Percentiles rank a stretch among this genome's conserved stretches.
Evolutionary conservation across 2,113 vertebrate genomes (phyloP).

Genomic region (Apteryx mantelli): DNA sequence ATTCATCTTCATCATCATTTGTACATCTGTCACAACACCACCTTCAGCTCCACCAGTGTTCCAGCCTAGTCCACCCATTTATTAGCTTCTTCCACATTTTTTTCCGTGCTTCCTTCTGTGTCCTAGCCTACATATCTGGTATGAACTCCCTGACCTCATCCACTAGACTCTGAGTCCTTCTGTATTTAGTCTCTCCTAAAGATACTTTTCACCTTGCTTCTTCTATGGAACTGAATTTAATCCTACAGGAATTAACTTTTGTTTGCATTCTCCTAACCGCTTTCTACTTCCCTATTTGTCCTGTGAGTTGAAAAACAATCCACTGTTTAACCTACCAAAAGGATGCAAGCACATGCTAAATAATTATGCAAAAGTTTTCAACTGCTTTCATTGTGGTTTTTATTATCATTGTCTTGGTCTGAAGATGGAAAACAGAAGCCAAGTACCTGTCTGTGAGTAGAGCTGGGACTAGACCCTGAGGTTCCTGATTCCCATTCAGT

Average conservation of each 20-base stretch:
- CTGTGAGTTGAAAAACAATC: neutral
- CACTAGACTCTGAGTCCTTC: neutral
- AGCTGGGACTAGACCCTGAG: neutral
- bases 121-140: neutral
- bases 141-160: neutral
- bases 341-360: neutral
- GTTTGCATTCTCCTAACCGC: neutral
- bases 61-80: neutral
- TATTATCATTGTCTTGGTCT: slow-evolving; percentile 24
- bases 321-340: neutral
- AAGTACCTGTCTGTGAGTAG: neutral
- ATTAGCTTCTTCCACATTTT: neutral
- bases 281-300: neutral
- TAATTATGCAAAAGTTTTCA: neutral
- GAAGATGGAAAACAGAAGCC: neutral
- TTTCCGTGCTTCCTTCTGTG: neutral
- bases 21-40: neutral
- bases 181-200: neutral
- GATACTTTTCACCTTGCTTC: neutral
- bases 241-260: neutral
- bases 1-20: neutral
- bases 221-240: neutral
- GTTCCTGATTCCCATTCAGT: neutral
- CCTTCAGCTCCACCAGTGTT: slow-evolving; percentile 17
- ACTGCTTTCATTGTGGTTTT: slow-evolving; percentile 41